Conservation (phyloP, 2,113 vertebrate species). For the Eulacestoma nigropectus region DNA sequence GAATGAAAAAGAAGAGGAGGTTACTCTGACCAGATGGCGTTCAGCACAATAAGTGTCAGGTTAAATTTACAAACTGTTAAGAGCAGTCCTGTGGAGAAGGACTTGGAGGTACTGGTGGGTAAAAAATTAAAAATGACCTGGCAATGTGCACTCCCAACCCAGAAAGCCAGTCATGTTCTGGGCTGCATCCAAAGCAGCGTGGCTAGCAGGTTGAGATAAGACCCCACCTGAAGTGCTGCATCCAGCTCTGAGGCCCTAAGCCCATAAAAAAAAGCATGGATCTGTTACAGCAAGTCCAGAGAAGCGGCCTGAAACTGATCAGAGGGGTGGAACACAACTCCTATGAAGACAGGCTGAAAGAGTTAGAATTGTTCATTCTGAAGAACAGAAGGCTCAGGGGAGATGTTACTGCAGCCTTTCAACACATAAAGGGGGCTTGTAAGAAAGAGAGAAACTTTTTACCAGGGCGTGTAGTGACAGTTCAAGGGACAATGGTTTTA, state of each 20-base stretch:
- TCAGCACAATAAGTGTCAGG: background rate
- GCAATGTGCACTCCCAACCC: rapidly evolving
- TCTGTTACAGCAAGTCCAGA: background rate
- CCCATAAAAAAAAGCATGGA: background rate
- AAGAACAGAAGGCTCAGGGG: background rate
- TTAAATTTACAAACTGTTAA: background rate
- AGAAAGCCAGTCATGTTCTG: rapidly evolving
- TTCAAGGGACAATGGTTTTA: background rate
- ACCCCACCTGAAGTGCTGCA: background rate
- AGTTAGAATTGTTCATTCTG: background rate
- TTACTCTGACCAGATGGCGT: background rate
- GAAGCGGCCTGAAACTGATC: background rate
- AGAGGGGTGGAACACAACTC: background rate
- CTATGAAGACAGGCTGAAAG: background rate
- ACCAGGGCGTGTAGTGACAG: background rate
- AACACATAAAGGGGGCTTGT: background rate
- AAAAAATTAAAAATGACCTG: background rate
- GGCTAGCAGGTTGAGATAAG: background rate
- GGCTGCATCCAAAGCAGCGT: background rate
- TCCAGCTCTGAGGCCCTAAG: background rate
- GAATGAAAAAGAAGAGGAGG: background rate
- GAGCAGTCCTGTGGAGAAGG: background rate
- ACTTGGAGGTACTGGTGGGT: background rate
- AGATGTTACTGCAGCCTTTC: background rate
- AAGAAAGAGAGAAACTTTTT: background rate